Evolutionary conservation across 2,113 vertebrate genomes (phyloP).

Genomic region (Platanista minor): DNA sequence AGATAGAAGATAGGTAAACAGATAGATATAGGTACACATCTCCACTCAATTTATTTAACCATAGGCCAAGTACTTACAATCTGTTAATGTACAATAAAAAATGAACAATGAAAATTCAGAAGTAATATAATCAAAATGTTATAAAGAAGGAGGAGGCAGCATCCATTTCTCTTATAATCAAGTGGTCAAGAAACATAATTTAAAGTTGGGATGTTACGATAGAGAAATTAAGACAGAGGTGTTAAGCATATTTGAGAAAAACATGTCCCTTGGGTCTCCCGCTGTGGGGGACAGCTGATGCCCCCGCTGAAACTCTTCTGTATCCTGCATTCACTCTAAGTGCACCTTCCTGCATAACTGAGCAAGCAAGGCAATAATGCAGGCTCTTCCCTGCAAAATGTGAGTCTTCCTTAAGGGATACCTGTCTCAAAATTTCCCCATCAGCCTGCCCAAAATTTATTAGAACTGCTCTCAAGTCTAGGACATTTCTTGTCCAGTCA

Average conservation of each 20-base stretch:
- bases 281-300: not conserved
- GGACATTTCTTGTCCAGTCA: not conserved
- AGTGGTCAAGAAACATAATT: not conserved
- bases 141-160: not conserved
- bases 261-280: not conserved
- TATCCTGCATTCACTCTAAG: not conserved
- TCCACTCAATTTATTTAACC: not conserved
- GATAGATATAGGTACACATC: not conserved
- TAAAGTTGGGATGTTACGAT: not conserved
- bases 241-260: not conserved
- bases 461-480: not conserved
- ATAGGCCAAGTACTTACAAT: not conserved
- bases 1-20: too few species aligned
- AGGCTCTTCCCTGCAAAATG: not conserved
- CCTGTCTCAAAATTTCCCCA: not conserved
- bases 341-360: not conserved
- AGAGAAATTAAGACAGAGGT: not conserved
- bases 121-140: not conserved
- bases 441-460: not conserved
- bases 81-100: too few species aligned
- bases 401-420: not conserved
- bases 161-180: not conserved
- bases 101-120: too few species aligned
- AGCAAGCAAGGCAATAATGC: not conserved
- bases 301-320: too few species aligned